phyloP scores from a whole-genome alignment of 2,113 vertebrate species.

The Galeopterus variegatus region DNA sequence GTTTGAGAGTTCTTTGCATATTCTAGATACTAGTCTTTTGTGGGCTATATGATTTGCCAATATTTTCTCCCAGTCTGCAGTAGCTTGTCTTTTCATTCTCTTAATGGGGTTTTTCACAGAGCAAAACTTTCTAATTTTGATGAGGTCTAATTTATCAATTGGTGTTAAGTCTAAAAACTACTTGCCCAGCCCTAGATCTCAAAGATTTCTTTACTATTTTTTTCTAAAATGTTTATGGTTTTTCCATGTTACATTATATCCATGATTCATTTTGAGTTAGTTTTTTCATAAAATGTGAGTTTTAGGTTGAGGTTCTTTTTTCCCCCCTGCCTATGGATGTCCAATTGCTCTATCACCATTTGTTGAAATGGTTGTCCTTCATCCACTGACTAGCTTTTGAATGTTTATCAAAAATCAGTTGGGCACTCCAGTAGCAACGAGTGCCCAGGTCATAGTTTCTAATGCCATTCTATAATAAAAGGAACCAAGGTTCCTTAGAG shows the following conservation, averaged over 20 bases:
- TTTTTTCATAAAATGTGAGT: background rate
- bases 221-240: background rate
- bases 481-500: slow-evolving; percentile 18
- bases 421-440: background rate
- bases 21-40: background rate
- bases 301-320: background rate
- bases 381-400: background rate
- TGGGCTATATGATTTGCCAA: background rate
- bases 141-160: background rate
- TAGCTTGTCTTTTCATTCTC: slow-evolving; percentile 39
- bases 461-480: background rate
- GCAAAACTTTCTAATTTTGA: slow-evolving; percentile 40
- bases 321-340: background rate
- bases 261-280: slow-evolving; percentile 21
- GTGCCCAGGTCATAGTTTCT: background rate
- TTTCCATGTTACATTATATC: slow-evolving; percentile 48
- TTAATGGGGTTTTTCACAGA: background rate
- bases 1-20: slow-evolving; percentile 35
- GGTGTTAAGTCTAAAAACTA: slow-evolving; percentile 21
- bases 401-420: slow-evolving; percentile 18
- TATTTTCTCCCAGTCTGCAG: background rate
- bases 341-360: background rate
- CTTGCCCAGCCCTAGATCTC: background rate
- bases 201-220: background rate
- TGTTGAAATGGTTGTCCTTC: background rate